These are phyloP conservation scores for Smittia aterrima DNA, from an alignment of 2,888 invertebrate species.

Conservation along the genomic window DNA sequence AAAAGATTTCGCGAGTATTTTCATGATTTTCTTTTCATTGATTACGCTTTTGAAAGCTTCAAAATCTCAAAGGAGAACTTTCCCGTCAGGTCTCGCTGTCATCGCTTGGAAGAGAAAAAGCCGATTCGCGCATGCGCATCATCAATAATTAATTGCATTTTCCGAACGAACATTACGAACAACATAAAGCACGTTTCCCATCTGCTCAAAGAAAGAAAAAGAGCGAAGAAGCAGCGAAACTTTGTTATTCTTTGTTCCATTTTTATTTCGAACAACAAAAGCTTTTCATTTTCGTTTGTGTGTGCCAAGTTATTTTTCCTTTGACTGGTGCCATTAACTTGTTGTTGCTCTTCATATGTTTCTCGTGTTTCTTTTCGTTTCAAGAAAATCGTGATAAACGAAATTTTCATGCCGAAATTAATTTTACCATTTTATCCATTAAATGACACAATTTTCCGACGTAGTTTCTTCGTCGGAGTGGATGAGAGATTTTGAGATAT, in stretches of 20 bases:
- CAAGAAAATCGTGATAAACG: background rate
- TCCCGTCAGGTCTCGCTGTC: background rate
- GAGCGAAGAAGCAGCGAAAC: background rate
- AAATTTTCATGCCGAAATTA: conserved; percentile 7
- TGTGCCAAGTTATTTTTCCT: background rate
- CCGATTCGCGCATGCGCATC: background rate
- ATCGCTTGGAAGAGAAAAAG: background rate
- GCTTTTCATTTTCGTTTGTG: conserved; percentile 6
- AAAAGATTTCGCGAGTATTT: too few relatives aligned
- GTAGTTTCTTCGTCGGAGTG: background rate
- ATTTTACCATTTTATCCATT: background rate
- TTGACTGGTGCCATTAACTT: background rate
- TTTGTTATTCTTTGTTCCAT: conserved; percentile 13
- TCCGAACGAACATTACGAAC: background rate
- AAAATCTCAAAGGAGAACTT: background rate
- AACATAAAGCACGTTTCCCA: conserved; percentile 10
- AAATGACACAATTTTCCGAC: background rate
- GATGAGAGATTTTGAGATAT: too few relatives aligned
- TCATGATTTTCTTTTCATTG: too few relatives aligned
- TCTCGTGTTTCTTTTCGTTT: background rate
- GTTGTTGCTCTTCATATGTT: conserved; percentile 9
- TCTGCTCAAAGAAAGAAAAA: background rate
- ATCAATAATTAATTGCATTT: conserved; percentile 9
- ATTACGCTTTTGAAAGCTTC: too few relatives aligned
- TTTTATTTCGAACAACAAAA: background rate